Conservation (phyloP, 2,888 invertebrate genomes). For the Idaea straminata region DNA sequence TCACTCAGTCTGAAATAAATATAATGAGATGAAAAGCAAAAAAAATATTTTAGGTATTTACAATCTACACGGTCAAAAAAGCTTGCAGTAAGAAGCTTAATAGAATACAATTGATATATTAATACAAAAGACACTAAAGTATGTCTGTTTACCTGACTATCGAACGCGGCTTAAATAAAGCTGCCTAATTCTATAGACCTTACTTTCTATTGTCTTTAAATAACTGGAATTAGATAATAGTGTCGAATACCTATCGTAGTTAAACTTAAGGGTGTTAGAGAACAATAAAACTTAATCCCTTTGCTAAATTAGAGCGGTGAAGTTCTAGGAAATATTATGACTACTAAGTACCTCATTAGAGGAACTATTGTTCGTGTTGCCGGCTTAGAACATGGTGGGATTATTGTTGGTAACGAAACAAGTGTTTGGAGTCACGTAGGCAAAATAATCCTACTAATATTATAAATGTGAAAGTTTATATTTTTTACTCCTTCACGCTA, state of each 20-base stretch:
- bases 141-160: neutral
- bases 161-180: neutral
- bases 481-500: too few species aligned
- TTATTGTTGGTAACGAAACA: neutral
- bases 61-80: neutral
- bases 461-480: too few species aligned
- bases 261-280: neutral
- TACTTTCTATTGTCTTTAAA: neutral
- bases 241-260: neutral
- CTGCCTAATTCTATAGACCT: neutral
- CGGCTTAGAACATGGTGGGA: neutral
- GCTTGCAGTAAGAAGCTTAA: neutral
- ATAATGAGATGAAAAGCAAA: too few species aligned
- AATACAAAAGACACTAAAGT: neutral
- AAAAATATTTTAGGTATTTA: too few species aligned
- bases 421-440: neutral
- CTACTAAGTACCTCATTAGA: neutral
- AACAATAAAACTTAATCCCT: neutral
- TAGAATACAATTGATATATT: neutral
- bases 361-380: neutral
- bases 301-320: neutral
- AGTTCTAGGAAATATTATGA: neutral
- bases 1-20: too few species aligned
- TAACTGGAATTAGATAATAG: neutral
- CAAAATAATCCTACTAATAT: too few species aligned